Percentiles rank a stretch among this genome's conserved stretches.
Evolutionary conservation across 2,888 invertebrate genomes (phyloP).

Genomic region (Harpagoxenus sublaevis): DNA sequence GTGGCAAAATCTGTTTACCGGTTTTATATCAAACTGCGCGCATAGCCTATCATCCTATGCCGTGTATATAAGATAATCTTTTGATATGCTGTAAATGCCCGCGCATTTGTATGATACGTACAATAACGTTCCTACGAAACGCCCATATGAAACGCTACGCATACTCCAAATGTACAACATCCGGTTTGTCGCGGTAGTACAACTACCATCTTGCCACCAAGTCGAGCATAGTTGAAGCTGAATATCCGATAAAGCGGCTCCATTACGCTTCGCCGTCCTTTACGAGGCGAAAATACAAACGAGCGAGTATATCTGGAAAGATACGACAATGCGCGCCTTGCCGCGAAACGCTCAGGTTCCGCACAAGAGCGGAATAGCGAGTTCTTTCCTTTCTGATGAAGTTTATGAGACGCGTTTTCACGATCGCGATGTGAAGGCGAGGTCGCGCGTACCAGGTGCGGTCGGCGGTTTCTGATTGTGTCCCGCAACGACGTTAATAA

Average conservation of each 20-base stretch:
- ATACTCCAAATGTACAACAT: not conserved
- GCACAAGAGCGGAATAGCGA: not conserved
- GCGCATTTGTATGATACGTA: not conserved
- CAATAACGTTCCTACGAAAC: not conserved
- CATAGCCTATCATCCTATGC: not conserved
- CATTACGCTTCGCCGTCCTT: conserved; percentile 6
- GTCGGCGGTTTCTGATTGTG: conserved; percentile 65
- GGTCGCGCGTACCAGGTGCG: conserved; percentile 43
- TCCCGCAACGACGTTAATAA: conserved; percentile 71
- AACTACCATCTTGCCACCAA: conserved; percentile 18
- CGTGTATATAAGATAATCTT: conserved; percentile 12
- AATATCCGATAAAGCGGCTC: conserved; percentile 34
- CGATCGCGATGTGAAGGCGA: not conserved
- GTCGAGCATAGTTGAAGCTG: not conserved
- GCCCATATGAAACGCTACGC: not conserved
- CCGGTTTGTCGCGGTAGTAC: conserved; percentile 51
- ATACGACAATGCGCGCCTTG: not conserved
- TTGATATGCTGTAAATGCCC: not conserved
- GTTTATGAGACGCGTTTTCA: conserved; percentile 28
- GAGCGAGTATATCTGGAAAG: conserved; percentile 10
- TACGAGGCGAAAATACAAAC: conserved; percentile 28
- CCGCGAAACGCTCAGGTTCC: conserved; percentile 3
- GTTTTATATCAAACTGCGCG: not conserved
- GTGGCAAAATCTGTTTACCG: conserved; percentile 34
- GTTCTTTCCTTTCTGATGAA: conserved; percentile 4